Evolutionary conservation across 2,797 vertebrate species (phyloP), one percentile per base, ranked within the genome.

Genomic region (Euphonia xanthogaster): DNA sequence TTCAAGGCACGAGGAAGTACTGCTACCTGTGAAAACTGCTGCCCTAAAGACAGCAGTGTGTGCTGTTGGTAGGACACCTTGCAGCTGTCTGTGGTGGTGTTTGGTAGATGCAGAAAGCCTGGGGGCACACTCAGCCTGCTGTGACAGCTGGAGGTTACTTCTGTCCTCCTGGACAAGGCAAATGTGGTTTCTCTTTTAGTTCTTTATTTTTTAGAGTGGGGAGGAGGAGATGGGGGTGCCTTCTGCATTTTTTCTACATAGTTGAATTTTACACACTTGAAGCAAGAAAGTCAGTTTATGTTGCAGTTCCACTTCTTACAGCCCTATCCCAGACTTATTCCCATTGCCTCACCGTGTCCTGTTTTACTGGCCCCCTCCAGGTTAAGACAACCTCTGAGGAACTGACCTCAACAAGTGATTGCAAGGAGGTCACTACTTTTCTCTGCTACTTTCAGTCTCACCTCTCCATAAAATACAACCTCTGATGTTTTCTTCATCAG

Each of bases 181-280:
- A 51, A 55, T 10, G 7, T 21, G 5, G 1, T 28, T 42, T 53
- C 42, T 22, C 8, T n/a, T 21, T 12, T 35, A 7, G 1, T 14
- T 51, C 45, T 54, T 54, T 39, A 4, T 45, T 58, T 67, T 57
- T 63, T 19, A 7, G 10, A 16, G 7, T 9, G 5, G 8, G 3
- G 2, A 33, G 11, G 18, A 65, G 6, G 8, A 40, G 40, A 40
- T 6, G 1, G 4, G 12, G 1, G 4, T 65, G 28, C 10, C 28
- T 71, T 14, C 45, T 51, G 31, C 9, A 60, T 7, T 33, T 74
- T 93, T 77, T 88, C n/a, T 54, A 51, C 12, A 10, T 35, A 48
- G 55, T 16, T 81, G 27, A 42, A 76, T 84, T 68, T 60, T 9
- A 39, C 19, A 35, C 12, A 40, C 6, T 35, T 48, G 54, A 86